phyloP scores from a whole-genome alignment of 2,113 vertebrate genomes.

The Mus spicilegus region DNA sequence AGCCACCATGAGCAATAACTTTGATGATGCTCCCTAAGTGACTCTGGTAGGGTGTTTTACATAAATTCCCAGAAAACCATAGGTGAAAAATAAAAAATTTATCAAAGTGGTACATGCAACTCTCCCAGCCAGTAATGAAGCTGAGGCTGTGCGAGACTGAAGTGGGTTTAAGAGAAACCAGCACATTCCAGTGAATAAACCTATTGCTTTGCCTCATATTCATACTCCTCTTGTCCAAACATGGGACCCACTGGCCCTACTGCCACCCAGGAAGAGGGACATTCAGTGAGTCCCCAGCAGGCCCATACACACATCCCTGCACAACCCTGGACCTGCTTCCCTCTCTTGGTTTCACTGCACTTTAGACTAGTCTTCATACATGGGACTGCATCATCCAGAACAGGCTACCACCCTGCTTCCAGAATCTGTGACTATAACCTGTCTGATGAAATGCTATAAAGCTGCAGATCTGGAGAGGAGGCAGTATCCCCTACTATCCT shows the following conservation, averaged over 20 bases:
- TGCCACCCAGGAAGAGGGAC: background rate
- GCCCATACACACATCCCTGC: no score
- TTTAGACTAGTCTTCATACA: background rate
- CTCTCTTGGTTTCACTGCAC: background rate
- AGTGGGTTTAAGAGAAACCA: background rate
- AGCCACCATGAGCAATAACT: background rate
- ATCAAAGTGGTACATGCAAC: no score
- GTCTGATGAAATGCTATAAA: accelerated
- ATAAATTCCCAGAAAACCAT: background rate
- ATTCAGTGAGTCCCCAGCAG: background rate
- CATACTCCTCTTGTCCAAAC: background rate
- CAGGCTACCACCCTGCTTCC: background rate
- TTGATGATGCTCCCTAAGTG: background rate
- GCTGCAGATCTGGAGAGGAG: background rate
- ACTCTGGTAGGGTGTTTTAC: background rate
- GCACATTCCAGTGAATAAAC: no score
- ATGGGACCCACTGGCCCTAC: background rate
- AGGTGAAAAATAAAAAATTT: background rate
- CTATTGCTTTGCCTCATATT: background rate
- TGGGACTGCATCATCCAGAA: background rate
- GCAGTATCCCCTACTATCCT: background rate
- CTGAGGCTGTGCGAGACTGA: background rate
- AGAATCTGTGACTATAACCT: no score
- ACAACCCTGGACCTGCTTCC: background rate
- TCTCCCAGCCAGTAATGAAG: background rate